Conservation (phyloP, 1,140 invertebrate genomes). For the Tetraneura akinire region DNA sequence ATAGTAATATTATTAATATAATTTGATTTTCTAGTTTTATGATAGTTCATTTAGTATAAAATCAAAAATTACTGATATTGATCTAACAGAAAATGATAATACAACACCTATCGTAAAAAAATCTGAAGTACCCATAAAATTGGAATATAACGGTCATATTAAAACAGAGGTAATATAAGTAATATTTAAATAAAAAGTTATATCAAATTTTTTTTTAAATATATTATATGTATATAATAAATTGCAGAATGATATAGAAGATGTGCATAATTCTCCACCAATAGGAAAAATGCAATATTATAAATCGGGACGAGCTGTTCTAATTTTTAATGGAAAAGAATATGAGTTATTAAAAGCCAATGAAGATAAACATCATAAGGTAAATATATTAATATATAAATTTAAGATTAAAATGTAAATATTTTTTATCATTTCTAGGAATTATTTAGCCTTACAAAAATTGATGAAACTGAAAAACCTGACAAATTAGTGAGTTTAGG, state of each 20-base stretch:
- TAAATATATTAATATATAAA: background rate
- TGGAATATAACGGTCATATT: constrained; percentile 36
- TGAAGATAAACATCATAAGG: constrained; percentile 38
- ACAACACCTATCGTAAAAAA: background rate
- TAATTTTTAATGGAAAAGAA: constrained; percentile 21
- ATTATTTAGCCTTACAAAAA: constrained; percentile 42
- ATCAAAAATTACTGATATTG: background rate
- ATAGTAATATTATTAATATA: too few relatives aligned
- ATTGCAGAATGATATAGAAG: constrained; percentile 14
- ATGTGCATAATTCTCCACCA: background rate
- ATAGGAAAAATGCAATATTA: constrained; percentile 43
- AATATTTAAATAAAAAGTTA: too few relatives aligned
- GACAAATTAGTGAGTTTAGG: constrained; percentile 44
- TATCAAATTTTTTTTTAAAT: too few relatives aligned
- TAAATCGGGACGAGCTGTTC: constrained; percentile 32
- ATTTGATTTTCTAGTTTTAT: constrained; percentile 40
- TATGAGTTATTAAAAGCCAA: constrained; percentile 42
- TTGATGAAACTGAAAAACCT: constrained; percentile 3
- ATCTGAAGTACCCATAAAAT: constrained; percentile 10
- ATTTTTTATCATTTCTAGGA: background rate
- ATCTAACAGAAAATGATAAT: constrained; percentile 19
- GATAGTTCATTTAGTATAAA: constrained; percentile 42
- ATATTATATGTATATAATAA: background rate
- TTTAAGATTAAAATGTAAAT: background rate
- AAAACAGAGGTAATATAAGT: constrained; percentile 34